Evolutionary conservation across 2,797 vertebrate genomes (phyloP).

Genomic region (Macropus fuliginosus): DNA sequence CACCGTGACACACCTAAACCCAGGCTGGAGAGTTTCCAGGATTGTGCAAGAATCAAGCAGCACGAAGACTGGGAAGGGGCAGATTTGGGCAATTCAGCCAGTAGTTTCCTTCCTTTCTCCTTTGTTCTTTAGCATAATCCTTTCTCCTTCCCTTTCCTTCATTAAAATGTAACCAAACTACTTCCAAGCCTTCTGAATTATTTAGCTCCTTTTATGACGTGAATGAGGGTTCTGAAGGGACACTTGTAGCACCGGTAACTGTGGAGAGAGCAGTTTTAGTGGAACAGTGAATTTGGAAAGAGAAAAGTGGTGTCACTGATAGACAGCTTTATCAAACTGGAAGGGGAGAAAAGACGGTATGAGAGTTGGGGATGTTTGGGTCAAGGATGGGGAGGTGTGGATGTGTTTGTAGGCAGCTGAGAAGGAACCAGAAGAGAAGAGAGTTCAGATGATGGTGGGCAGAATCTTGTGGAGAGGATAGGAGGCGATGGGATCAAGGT

Average conservation of each 20-base stretch:
- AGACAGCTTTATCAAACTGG: not conserved
- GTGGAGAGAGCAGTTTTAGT: not conserved
- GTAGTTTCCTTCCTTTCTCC: not conserved
- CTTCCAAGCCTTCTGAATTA: not conserved
- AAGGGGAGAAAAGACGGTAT: not conserved
- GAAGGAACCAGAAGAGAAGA: no score
- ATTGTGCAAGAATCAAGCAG: not conserved
- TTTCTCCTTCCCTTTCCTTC: not conserved
- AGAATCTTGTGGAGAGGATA: no score
- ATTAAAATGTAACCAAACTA: not conserved
- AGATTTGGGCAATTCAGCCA: not conserved
- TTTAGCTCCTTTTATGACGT: not conserved
- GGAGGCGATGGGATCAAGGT: no score
- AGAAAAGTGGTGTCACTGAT: not conserved
- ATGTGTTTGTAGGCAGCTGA: not conserved
- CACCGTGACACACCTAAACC: no score
- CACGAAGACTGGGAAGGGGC: not conserved
- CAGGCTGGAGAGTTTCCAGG: not conserved
- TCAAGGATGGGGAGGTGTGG: not conserved
- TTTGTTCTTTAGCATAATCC: not conserved
- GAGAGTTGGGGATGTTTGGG: not conserved
- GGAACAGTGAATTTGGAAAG: not conserved
- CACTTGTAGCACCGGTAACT: not conserved
- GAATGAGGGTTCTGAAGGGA: not conserved
- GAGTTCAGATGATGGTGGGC: no score